Evolutionary conservation across 2,888 invertebrate species (phyloP).

Genomic region (Diaperis boleti): DNA sequence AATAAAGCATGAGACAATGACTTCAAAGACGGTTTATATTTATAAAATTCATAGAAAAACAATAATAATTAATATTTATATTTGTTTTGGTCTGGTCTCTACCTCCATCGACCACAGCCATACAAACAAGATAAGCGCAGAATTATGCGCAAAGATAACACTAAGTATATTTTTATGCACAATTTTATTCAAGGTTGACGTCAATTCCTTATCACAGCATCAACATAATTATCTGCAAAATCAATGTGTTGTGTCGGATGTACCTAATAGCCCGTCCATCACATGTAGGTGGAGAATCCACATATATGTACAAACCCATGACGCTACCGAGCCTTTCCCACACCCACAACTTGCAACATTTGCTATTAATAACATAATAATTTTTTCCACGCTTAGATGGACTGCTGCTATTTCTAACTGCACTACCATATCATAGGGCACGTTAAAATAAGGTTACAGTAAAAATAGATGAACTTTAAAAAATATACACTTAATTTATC

Average conservation of each 20-base stretch:
- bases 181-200: background rate
- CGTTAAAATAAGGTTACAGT: background rate
- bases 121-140: background rate
- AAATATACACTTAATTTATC: background rate
- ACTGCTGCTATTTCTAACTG: background rate
- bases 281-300: slow-evolving; percentile 13
- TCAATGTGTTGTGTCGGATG: no score
- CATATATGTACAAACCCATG: slow-evolving; percentile 9
- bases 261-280: no score
- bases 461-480: background rate
- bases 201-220: background rate
- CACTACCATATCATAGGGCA: no score
- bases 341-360: slow-evolving; percentile 20
- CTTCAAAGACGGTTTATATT: no score
- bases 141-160: background rate
- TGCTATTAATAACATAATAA: slow-evolving; percentile 9
- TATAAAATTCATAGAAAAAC: background rate
- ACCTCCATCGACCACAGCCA: background rate
- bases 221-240: slow-evolving; percentile 1
- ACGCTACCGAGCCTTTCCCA: slow-evolving; percentile 8
- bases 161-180: background rate
- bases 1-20: background rate
- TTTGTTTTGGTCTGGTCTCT: background rate
- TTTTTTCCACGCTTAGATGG: background rate
- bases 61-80: background rate